Evolutionary conservation across 2,797 vertebrate genomes (phyloP).

Genomic region (Ctenopoma multispine): DNA sequence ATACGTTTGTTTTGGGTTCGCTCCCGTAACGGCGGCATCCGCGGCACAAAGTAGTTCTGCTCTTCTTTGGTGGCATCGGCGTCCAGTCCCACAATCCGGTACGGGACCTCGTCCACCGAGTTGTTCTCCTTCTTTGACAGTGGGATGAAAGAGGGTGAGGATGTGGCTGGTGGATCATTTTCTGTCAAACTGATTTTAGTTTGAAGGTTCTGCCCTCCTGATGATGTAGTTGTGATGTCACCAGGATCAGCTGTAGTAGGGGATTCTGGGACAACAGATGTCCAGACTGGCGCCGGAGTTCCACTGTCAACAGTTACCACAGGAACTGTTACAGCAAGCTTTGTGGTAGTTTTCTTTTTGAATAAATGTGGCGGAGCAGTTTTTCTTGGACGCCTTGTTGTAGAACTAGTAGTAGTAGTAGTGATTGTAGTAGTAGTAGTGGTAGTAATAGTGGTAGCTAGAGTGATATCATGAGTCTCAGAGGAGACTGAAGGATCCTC

Average conservation of each 20-base stretch:
- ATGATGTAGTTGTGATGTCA: conserved; percentile 5
- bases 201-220: neutral
- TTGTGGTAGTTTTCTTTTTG: conserved; percentile 19
- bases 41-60: conserved; percentile 86
- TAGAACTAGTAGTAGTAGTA: neutral
- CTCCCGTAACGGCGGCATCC: conserved; percentile 82
- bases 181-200: neutral
- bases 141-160: conserved; percentile 38
- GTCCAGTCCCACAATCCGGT: conserved; percentile 83
- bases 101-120: conserved; percentile 85
- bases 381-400: conserved; percentile 15
- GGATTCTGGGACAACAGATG: conserved; percentile 9
- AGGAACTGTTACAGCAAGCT: neutral
- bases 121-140: conserved; percentile 85
- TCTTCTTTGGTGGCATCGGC: conserved; percentile 83
- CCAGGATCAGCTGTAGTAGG: conserved; percentile 23
- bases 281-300: neutral
- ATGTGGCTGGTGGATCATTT: conserved; percentile 6
- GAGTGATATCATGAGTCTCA: neutral
- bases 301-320: neutral
- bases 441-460: neutral
- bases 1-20: conserved; percentile 95
- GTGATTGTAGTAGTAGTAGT: no score
- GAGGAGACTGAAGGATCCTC: conserved; percentile 15
- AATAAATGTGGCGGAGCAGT: conserved; percentile 40